Evolutionary conservation across 2,888 invertebrate species (phyloP).

Genomic region (Bedellia somnulentella): DNA sequence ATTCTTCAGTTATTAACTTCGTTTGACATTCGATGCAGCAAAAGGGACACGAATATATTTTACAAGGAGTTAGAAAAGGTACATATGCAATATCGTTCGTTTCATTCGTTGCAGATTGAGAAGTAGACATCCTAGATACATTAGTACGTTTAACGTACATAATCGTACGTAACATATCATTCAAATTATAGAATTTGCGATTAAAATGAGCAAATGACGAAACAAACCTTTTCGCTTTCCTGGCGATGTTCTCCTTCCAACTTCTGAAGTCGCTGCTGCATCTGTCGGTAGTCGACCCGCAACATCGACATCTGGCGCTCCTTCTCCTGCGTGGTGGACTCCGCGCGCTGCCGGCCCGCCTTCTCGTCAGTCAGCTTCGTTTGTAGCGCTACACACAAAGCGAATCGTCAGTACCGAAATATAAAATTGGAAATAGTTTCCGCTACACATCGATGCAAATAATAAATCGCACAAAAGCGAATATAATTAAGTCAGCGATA

Average conservation of each 20-base stretch:
- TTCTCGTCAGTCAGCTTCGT: conserved; percentile 91
- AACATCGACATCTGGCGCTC: conserved; percentile 94
- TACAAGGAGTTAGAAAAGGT: no score
- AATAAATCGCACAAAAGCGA: not conserved
- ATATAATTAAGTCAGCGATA: conserved; percentile 35
- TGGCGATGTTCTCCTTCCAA: conserved; percentile 90
- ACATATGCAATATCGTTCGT: no score
- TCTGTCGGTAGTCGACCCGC: conserved; percentile 92
- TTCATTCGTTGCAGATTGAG: no score
- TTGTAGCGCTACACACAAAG: conserved; percentile 71
- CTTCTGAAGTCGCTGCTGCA: conserved; percentile 86
- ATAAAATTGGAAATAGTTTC: not conserved
- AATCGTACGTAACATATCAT: not conserved
- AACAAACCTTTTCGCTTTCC: conserved; percentile 75
- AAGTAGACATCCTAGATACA: not conserved
- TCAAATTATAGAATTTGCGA: not conserved
- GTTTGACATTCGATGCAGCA: no score
- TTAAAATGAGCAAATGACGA: not conserved
- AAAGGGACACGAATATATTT: no score
- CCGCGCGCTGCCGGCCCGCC: conserved; percentile 80
- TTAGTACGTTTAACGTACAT: not conserved
- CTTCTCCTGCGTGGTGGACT: conserved; percentile 85
- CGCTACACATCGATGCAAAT: not conserved
- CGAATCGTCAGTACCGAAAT: not conserved
- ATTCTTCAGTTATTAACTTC: no score